Conservation (phyloP, 2,113 vertebrate species). For the Onychostruthus taczanowskii region DNA sequence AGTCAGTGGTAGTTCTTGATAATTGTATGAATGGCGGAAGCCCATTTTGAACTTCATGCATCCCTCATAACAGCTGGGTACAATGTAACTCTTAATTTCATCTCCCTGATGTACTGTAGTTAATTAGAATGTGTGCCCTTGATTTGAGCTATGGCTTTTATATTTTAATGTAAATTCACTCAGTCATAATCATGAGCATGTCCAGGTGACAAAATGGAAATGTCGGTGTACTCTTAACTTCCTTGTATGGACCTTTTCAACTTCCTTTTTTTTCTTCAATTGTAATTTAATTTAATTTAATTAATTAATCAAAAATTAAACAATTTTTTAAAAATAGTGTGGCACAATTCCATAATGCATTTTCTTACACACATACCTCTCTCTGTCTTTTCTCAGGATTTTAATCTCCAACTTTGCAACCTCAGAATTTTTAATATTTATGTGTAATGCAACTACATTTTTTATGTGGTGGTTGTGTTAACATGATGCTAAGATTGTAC, state of each 20-base stretch:
- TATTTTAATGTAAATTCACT: neutral
- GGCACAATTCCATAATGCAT: neutral
- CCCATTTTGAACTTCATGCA: neutral
- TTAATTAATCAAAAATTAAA: neutral
- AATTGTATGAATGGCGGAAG: neutral
- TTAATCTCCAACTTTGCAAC: neutral
- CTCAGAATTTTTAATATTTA: neutral
- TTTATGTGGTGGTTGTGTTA: neutral
- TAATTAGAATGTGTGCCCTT: neutral
- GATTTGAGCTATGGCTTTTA: neutral
- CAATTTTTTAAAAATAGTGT: neutral
- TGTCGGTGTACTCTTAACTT: neutral
- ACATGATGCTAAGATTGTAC: neutral
- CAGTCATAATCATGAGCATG: neutral
- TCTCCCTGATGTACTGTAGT: neutral
- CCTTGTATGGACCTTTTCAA: neutral
- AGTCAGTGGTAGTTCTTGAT: neutral
- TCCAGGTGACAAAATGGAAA: neutral
- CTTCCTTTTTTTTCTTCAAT: neutral
- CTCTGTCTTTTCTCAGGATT: neutral
- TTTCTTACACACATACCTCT: neutral
- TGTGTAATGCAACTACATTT: neutral
- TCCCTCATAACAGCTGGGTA: neutral
- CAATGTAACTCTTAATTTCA: neutral
- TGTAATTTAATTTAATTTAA: neutral